A percentile compares a stretch with the other conserved stretches of the same genome.
Conservation (phyloP, 2,888 invertebrate species). For the Stictocephala bisonia region DNA sequence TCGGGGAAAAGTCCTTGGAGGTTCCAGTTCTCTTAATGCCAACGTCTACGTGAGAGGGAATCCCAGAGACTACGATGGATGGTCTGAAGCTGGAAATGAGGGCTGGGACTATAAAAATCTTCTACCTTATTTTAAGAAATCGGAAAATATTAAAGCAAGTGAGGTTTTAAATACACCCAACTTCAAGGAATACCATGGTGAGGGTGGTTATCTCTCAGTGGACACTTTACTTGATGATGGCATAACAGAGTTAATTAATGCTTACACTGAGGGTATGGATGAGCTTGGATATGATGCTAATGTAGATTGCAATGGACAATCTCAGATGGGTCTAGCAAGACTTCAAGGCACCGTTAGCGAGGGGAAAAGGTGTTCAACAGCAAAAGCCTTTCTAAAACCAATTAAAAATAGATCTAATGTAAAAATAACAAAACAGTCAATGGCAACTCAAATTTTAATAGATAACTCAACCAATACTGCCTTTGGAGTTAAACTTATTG, state of each 20-base stretch:
- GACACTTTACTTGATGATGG: constrained; percentile 79
- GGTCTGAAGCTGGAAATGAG: constrained; percentile 56
- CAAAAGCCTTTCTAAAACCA: constrained; percentile 56
- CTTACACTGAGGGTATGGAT: constrained; percentile 76
- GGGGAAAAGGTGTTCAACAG: constrained; percentile 53
- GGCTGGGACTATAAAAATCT: constrained; percentile 60
- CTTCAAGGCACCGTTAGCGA: constrained; percentile 51
- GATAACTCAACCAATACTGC: constrained; percentile 66
- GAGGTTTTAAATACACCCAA: constrained; percentile 67
- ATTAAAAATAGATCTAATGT: constrained; percentile 65
- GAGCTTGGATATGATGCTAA: constrained; percentile 76
- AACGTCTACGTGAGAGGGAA: constrained; percentile 59
- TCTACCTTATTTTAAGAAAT: constrained; percentile 62
- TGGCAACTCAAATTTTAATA: constrained; percentile 70
- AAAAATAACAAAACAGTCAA: constrained; percentile 69
- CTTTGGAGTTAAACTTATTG: constrained; percentile 69
- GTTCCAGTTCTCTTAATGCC: constrained; percentile 57
- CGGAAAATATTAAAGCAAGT: constrained; percentile 70
- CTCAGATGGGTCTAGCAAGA: constrained; percentile 49
- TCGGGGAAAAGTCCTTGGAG: constrained; percentile 72
- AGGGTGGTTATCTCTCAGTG: constrained; percentile 64
- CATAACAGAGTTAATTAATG: constrained; percentile 71
- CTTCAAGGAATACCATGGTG: constrained; percentile 65
- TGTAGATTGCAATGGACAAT: constrained; percentile 54
- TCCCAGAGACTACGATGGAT: constrained; percentile 56